Conservation (phyloP, 2,797 vertebrate genomes). For the Sparus aurata region DNA sequence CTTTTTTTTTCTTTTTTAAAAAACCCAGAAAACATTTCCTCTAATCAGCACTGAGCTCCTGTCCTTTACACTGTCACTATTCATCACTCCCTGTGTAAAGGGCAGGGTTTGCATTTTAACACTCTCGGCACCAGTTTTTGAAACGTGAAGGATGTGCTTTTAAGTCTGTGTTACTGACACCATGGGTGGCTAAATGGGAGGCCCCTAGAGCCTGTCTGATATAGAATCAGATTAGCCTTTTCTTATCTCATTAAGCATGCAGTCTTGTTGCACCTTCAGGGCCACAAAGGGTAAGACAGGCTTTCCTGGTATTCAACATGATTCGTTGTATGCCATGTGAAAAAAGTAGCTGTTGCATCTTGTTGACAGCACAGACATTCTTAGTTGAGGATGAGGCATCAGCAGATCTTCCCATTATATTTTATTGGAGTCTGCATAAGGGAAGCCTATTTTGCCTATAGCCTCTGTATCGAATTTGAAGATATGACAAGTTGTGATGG, state of each 20-base stretch:
- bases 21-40: neutral
- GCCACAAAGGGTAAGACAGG: constrained; percentile 24
- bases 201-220: constrained; percentile 70
- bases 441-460: neutral
- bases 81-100: constrained; percentile 8
- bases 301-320: constrained; percentile 29
- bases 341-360: neutral
- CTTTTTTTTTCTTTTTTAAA: neutral
- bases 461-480: neutral
- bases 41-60: constrained; percentile 10
- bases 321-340: constrained; percentile 24
- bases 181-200: constrained; percentile 65
- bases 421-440: neutral
- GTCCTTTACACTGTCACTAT: neutral
- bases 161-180: constrained; percentile 61
- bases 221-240: constrained; percentile 78
- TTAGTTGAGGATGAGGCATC: neutral
- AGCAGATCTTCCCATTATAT: neutral
- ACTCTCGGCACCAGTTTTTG: constrained; percentile 11
- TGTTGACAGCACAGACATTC: neutral
- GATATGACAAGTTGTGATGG: neutral
- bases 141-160: constrained; percentile 53
- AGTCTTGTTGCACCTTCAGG: constrained; percentile 58
- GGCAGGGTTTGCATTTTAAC: constrained; percentile 10
- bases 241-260: constrained; percentile 77